phyloP scores from a whole-genome alignment of 2,113 vertebrate species.

The Mesoclemmys tuberculata region DNA sequence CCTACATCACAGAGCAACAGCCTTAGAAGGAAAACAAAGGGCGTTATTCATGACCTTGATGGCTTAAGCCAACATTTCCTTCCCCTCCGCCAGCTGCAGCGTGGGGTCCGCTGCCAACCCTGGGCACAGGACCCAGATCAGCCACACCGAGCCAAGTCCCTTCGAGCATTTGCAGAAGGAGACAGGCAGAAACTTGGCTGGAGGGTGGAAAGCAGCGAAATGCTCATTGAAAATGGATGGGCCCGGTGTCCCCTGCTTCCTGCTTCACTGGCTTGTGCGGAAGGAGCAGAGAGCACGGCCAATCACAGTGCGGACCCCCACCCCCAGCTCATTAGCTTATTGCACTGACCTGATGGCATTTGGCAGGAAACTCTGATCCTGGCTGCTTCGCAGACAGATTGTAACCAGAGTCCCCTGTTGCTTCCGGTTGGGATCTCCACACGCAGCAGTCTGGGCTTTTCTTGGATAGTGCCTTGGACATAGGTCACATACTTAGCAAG shows the following conservation, averaged over 20 bases:
- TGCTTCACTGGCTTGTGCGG: background rate
- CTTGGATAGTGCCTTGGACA: background rate
- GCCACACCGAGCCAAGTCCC: background rate
- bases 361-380: background rate
- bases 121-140: background rate
- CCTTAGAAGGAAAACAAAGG: background rate
- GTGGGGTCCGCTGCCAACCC: background rate
- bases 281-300: background rate
- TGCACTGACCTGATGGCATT: background rate
- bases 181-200: background rate
- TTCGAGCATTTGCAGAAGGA: background rate
- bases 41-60: conserved; percentile 9
- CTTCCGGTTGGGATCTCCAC: background rate
- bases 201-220: rapidly evolving
- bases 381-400: background rate
- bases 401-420: background rate
- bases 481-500: background rate
- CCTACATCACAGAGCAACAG: background rate
- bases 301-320: background rate
- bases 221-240: background rate
- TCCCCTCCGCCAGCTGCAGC: conserved; percentile 19
- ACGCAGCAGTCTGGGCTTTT: background rate
- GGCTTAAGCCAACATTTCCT: background rate
- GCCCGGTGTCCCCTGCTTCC: background rate
- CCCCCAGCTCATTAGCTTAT: background rate